Base-by-base conservation (phyloP, 2,797 vertebrate genomes). In the Leptodactylus fallax region DNA sequence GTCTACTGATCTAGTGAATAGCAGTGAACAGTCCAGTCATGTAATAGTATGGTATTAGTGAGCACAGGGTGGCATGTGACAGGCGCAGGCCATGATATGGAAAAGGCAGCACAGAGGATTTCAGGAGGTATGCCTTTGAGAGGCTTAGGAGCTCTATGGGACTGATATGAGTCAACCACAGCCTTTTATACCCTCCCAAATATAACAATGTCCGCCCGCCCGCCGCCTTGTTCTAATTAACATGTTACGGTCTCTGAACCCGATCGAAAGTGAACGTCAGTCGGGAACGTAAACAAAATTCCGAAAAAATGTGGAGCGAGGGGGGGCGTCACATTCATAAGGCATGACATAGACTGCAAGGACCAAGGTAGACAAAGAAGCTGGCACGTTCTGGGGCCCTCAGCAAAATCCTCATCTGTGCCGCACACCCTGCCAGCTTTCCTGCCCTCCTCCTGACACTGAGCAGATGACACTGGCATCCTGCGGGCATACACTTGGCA, bases 381-480 rank as follows among this genome's bases (percentile, higher is more conserved):
- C 81, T 56, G 76, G 74, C 27, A 45, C 9, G 45, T 71, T 65
- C 81, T 78, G 60, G 65, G 81, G 72, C 86, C 61, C 51, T n/a
- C 53, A 56, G 87, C 53, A 21, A 58, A 49, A 25, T 0, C 13
- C 27, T 72, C 87, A 88, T 88, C 87, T 88, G 87, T 45, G 58
- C 76, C 23, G 23, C 47, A 21, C n/a, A 47, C 13, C 51, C 76
- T 83, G 87, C 87, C 87, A 84, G 65, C 25, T 65, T 53, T 65
- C 61, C 51, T 85, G 65, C 63, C 81, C 81, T 85, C 61, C 74
- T 60, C 21, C 63, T 80, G 51, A 80, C 82, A 83, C 81, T 71
- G 61, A 87, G 74, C 87, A 88, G 81, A 88, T 79, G 87, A 84
- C 80, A 78, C 63, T 56, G 56, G 23, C 65, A 14, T 36, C 87